These are phyloP conservation scores for Trematomus bernacchii DNA, from an alignment of 2,797 vertebrate species.

Conservation along the genomic window DNA sequence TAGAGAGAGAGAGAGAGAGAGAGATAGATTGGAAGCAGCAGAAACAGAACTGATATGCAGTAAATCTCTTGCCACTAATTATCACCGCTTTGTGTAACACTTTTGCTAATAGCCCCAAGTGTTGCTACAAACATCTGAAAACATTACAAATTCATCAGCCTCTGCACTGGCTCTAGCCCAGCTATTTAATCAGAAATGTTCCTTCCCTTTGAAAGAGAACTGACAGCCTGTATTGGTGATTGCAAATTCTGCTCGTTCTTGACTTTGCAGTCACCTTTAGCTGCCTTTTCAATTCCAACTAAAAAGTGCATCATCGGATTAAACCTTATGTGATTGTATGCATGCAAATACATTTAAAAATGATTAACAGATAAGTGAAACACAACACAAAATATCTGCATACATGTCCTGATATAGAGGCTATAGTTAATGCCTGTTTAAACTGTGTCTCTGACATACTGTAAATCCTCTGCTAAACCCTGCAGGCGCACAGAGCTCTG, in stretches of 20 bases:
- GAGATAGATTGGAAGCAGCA: slow-evolving; percentile 10
- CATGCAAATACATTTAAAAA: slow-evolving; percentile 10
- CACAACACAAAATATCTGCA: slow-evolving; percentile 7
- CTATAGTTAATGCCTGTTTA: neutral
- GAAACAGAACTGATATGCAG: slow-evolving; percentile 30
- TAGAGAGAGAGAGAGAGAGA: neutral
- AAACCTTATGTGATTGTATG: neutral
- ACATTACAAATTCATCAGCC: slow-evolving; percentile 50
- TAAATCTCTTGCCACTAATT: slow-evolving; percentile 54
- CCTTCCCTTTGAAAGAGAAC: slow-evolving; percentile 30
- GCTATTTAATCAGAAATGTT: slow-evolving; percentile 43
- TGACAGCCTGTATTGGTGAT: slow-evolving; percentile 26
- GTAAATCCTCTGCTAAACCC: slow-evolving; percentile 18
- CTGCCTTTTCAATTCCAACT: slow-evolving; percentile 34
- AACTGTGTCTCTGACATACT: slow-evolving; percentile 11
- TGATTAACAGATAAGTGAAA: slow-evolving; percentile 1
- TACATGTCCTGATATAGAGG: slow-evolving; percentile 5
- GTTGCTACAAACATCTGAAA: slow-evolving; percentile 52
- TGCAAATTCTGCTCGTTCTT: slow-evolving; percentile 34
- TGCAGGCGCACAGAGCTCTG: slow-evolving; percentile 52
- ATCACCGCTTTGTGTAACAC: slow-evolving; percentile 54
- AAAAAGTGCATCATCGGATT: slow-evolving; percentile 6
- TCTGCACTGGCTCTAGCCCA: slow-evolving; percentile 39
- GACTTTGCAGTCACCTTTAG: slow-evolving; percentile 53
- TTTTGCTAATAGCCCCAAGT: slow-evolving; percentile 55